These are phyloP conservation scores for Caenorhabditis briggsae DNA, from an alignment of 1,140 invertebrate genomes.

Conservation along the genomic window DNA sequence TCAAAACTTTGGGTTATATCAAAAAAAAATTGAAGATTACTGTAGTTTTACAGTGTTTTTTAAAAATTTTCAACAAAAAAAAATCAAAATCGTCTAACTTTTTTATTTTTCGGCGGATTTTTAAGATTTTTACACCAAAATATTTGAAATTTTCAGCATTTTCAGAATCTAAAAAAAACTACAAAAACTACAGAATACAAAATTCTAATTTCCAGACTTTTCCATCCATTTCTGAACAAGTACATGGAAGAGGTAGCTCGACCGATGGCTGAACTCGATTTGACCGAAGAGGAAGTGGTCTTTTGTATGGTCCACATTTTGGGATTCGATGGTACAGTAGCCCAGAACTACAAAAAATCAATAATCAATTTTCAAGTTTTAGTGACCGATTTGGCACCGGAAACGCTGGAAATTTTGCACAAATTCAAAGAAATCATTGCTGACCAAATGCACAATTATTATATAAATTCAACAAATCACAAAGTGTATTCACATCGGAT, in stretches of 20 bases:
- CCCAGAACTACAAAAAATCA: background rate
- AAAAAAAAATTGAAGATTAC: too few relatives aligned
- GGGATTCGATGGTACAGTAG: background rate
- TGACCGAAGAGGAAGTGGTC: conserved; percentile 7
- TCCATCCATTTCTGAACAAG: conserved; percentile 21
- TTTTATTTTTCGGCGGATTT: too few relatives aligned
- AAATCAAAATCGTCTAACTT: too few relatives aligned
- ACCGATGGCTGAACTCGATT: background rate
- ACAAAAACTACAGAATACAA: too few relatives aligned
- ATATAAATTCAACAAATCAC: background rate
- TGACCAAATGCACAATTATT: conserved; percentile 29
- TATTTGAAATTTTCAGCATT: background rate
- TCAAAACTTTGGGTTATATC: too few relatives aligned
- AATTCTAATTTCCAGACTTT: background rate
- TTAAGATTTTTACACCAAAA: too few relatives aligned
- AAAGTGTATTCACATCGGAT: conserved; percentile 24
- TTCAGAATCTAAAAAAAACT: background rate
- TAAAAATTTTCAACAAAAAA: too few relatives aligned
- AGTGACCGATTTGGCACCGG: background rate
- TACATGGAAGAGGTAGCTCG: background rate
- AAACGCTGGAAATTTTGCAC: background rate
- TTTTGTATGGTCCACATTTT: conserved; percentile 26
- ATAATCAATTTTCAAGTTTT: background rate
- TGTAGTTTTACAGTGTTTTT: too few relatives aligned
- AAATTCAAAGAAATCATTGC: conserved; percentile 28